These are phyloP conservation scores for Tinamus guttatus DNA, from an alignment of 2,113 vertebrate genomes.

Conservation along the genomic window DNA sequence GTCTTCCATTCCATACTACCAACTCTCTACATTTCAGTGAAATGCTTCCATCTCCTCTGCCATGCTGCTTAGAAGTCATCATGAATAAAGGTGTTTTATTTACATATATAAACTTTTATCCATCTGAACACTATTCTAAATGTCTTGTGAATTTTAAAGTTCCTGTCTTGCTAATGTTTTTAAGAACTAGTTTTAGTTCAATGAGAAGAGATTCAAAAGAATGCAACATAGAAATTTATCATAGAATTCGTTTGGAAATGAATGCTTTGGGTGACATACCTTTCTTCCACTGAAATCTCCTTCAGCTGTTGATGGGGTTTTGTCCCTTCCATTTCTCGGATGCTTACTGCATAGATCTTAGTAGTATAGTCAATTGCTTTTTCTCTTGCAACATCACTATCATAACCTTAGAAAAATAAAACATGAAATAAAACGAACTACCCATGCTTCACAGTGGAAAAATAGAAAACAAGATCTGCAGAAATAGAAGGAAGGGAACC, in stretches of 20 bases:
- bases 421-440: not conserved
- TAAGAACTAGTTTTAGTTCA: not conserved
- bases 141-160: not conserved
- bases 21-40: not conserved
- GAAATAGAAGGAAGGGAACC: not conserved
- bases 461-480: not conserved
- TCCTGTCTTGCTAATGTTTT: not conserved
- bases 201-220: not conserved
- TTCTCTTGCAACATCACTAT: slow-evolving; percentile 95
- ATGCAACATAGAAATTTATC: not conserved
- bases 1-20: not conserved
- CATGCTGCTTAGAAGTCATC: not conserved
- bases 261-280: slow-evolving; percentile 78
- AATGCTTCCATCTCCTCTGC: not conserved
- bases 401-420: slow-evolving; percentile 86
- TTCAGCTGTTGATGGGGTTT: slow-evolving; percentile 94
- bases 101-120: not conserved
- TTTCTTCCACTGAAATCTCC: slow-evolving; percentile 90
- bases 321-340: slow-evolving; percentile 93
- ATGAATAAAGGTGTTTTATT: not conserved
- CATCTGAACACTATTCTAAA: not conserved
- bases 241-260: not conserved
- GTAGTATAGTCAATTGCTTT: slow-evolving; percentile 92
- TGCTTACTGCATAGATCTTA: slow-evolving; percentile 92
- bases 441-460: not conserved